Evolutionary conservation across 2,797 vertebrate species (phyloP).

Genomic region (Acrocephalus scirpaceus): DNA sequence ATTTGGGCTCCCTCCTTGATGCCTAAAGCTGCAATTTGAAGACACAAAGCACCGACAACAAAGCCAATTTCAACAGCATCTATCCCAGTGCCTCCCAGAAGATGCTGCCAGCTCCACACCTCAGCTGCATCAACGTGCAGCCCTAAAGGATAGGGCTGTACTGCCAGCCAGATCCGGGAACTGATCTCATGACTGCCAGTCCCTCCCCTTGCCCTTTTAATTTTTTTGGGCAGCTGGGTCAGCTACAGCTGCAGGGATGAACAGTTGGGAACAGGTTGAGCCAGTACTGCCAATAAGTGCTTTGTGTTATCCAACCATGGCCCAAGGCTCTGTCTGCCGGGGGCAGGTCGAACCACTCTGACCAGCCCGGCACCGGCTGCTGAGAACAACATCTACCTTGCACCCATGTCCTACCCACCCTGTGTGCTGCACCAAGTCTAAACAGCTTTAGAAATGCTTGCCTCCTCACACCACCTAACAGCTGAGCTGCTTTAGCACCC

Average conservation of each 20-base stretch:
- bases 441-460: neutral
- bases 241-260: conserved; percentile 47
- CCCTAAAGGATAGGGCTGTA: neutral
- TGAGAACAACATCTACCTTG: neutral
- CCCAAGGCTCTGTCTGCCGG: conserved; percentile 45
- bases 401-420: neutral
- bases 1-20: neutral
- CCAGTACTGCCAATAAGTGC: neutral
- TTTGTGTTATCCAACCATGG: conserved; percentile 45
- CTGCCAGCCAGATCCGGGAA: neutral
- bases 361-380: neutral
- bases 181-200: neutral
- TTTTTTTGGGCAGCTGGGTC: conserved; percentile 39
- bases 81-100: neutral
- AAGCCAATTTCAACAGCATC: conserved; percentile 8
- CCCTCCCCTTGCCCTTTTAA: conserved; percentile 29
- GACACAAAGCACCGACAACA: neutral
- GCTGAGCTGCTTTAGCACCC: neutral
- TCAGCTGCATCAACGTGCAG: neutral
- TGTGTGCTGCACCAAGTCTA: neutral
- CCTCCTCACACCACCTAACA: neutral
- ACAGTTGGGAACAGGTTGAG: conserved; percentile 40
- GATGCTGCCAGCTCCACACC: conserved; percentile 37
- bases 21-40: neutral
- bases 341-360: conserved; percentile 56